Percentiles rank a stretch among this genome's conserved stretches.
Evolutionary conservation across 1,140 invertebrate genomes (phyloP).

Genomic region (Adelges cooleyi): DNA sequence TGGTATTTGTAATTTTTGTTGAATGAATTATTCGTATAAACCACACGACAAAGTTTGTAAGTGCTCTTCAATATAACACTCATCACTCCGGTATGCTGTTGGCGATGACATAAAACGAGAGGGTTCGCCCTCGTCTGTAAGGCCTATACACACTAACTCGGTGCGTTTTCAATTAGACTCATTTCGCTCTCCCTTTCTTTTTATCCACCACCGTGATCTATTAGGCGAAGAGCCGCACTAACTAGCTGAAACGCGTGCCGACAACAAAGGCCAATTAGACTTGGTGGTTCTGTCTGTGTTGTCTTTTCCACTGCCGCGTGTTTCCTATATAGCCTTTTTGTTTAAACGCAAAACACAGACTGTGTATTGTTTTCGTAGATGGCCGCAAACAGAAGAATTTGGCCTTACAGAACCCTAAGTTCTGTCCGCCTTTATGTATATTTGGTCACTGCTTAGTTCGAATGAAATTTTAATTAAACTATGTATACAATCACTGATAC

Average conservation of each 20-base stretch:
- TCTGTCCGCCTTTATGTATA: too few species aligned
- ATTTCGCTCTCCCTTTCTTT: constrained; percentile 16
- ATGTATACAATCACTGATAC: too few species aligned
- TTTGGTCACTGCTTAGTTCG: too few species aligned
- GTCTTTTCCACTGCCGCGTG: neutral
- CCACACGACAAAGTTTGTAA: neutral
- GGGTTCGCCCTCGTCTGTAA: neutral
- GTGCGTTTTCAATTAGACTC: constrained; percentile 23
- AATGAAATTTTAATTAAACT: too few species aligned
- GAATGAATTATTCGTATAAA: neutral
- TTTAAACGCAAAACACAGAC: too few species aligned
- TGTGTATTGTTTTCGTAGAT: too few species aligned
- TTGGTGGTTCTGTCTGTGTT: neutral
- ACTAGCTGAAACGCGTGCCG: neutral
- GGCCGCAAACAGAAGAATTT: too few species aligned
- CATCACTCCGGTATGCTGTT: neutral
- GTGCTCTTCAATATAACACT: constrained; percentile 11
- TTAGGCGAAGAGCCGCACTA: constrained; percentile 10
- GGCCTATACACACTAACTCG: neutral
- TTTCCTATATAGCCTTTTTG: too few species aligned
- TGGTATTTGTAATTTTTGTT: too few species aligned
- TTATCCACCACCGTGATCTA: constrained; percentile 3
- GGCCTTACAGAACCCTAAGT: too few species aligned
- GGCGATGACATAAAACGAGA: neutral
- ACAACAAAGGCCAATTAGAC: constrained; percentile 16